These are phyloP conservation scores for Betta splendens DNA, from an alignment of 2,797 vertebrate genomes.

Conservation along the genomic window DNA sequence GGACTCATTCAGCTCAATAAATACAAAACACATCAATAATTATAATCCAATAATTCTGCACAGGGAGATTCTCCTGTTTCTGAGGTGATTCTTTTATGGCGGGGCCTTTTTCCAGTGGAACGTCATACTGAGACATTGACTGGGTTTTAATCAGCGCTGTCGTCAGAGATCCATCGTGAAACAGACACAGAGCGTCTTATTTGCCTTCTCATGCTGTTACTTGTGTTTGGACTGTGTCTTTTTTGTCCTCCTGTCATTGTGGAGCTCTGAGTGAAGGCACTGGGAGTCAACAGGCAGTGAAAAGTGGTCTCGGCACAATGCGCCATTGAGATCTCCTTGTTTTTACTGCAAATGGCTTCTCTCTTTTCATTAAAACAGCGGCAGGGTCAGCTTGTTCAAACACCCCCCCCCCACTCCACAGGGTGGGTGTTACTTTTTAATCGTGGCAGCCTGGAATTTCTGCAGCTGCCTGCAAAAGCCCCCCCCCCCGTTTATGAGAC, in stretches of 20 bases:
- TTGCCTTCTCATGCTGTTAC: not conserved
- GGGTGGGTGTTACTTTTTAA: conserved; percentile 74
- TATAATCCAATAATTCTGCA: too few species aligned
- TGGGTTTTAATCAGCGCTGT: too few species aligned
- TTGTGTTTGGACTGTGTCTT: conserved; percentile 12
- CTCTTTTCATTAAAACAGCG: conserved; percentile 59
- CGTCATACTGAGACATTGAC: too few species aligned
- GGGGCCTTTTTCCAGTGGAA: too few species aligned
- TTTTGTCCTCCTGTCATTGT: conserved; percentile 3
- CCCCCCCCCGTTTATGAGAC: conserved; percentile 55
- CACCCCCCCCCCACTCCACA: conserved; percentile 44
- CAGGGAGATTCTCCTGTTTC: too few species aligned
- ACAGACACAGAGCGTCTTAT: not conserved
- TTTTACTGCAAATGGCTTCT: conserved; percentile 58
- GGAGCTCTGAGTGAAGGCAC: conserved; percentile 31
- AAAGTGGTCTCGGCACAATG: conserved; percentile 37
- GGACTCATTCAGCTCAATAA: too few species aligned
- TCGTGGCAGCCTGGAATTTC: conserved; percentile 64
- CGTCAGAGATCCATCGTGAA: too few species aligned
- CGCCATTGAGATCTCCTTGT: conserved; percentile 48
- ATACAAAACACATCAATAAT: too few species aligned
- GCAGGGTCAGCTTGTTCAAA: conserved; percentile 59
- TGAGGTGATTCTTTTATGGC: too few species aligned
- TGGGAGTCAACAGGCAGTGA: conserved; percentile 14
- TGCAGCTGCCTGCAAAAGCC: conserved; percentile 65